phyloP scores from a whole-genome alignment of 2,888 invertebrate species.

The Mamestra brassicae region DNA sequence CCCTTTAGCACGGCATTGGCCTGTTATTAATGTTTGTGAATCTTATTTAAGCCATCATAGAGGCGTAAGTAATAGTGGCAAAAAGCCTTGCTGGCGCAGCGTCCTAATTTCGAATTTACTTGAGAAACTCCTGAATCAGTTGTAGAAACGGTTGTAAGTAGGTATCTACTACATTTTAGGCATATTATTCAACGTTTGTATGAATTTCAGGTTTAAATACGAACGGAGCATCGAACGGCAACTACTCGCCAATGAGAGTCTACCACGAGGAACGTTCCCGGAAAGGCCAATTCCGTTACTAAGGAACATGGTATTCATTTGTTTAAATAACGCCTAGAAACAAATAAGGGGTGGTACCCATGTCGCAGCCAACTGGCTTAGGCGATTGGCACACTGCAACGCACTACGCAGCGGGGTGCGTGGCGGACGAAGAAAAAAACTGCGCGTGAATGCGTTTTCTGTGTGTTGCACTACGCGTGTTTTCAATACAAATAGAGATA shows the following conservation, averaged over 20 bases:
- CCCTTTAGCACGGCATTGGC: slow-evolving; percentile 6
- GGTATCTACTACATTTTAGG: neutral
- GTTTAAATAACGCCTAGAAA: slow-evolving; percentile 21
- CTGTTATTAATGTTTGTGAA: slow-evolving; percentile 1
- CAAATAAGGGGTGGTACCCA: slow-evolving; percentile 4
- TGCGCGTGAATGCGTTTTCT: too few species aligned
- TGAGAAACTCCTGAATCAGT: neutral
- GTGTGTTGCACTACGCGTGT: too few species aligned
- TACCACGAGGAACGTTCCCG: slow-evolving; percentile 95
- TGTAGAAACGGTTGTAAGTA: neutral
- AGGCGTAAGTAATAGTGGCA: neutral
- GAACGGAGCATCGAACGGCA: slow-evolving; percentile 92
- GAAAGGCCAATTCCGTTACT: slow-evolving; percentile 96
- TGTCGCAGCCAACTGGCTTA: too few species aligned
- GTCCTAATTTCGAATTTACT: neutral
- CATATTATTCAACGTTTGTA: neutral
- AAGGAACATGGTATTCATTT: slow-evolving; percentile 57
- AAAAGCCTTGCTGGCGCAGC: too few species aligned
- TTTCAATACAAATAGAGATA: too few species aligned
- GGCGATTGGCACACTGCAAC: too few species aligned
- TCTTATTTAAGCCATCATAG: neutral
- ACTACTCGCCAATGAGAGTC: slow-evolving; percentile 94
- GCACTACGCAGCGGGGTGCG: too few species aligned
- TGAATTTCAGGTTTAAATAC: slow-evolving; percentile 91
- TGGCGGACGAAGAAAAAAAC: too few species aligned